Base-by-base conservation (phyloP, 2,113 vertebrate genomes). In the Sciurus niger region DNA sequence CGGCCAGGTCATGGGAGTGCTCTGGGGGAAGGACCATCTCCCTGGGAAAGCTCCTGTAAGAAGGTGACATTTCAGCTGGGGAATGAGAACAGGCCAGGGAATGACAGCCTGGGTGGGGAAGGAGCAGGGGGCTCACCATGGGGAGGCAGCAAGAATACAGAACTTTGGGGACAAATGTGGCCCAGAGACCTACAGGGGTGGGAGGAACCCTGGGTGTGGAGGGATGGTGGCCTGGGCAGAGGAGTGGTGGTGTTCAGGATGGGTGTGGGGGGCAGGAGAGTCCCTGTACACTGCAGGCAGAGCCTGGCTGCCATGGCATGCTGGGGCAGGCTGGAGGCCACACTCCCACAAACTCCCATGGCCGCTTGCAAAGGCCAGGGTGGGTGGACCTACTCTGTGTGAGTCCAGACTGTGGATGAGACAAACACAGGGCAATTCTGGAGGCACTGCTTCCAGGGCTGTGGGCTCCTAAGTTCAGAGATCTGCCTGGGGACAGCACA, bases 321-420 rank as follows among this genome's bases (percentile, higher is more conserved):
- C 46, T 16, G 37, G 24, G 25, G 40, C 14, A 16, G 6, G 6
- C 8, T 7, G 24, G 30, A 48, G 65, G n/a, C n/a, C 20, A 8
- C 0, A 51, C 16, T 30, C 68, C 24, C 46, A n/a, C 11, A 58
- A 90, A 72, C 11, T n/a, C 46, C 34, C 8, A 0, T 0, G 30
- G 58, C 28, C 18, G n/a, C 25, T 30, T 6, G 6, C 43, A 63
- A 34, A 22, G n/a, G 12, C 32, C 55, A 58, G 60, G 20, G 43
- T 74, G 46, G 28, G 28, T 32, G 46, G 43, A 25, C 86, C 94
- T 55, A 98, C 95, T 73, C 74, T 73, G 83, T 88, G 60, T 83
- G 96, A 37, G 22, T 80, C 90, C 60, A 93, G 74, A 55, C 51
- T 22, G 0, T 17, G 91, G 92, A 1, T n/a, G 60, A 78, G 92